Percentiles rank a stretch among this genome's conserved stretches.
These are phyloP conservation scores for Peromyscus nudipes DNA, from an alignment of 2,797 vertebrate species.

Conservation along the genomic window DNA sequence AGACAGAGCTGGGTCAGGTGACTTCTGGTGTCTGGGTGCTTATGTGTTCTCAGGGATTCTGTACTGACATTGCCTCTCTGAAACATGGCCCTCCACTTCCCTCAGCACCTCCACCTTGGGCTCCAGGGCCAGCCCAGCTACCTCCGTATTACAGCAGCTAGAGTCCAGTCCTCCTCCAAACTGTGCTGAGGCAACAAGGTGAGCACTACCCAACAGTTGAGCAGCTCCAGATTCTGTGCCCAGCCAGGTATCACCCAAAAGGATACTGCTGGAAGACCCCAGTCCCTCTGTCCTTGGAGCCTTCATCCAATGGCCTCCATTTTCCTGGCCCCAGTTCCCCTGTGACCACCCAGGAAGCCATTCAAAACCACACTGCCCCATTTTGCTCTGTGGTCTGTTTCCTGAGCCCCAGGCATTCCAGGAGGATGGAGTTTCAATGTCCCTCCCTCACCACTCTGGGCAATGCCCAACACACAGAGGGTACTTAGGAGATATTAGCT, in stretches of 20 bases:
- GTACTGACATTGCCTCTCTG: neutral
- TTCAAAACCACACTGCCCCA: neutral
- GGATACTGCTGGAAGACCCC: neutral
- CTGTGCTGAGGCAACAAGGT: neutral
- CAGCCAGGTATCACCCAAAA: neutral
- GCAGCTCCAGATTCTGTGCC: neutral
- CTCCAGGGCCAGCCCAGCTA: no score
- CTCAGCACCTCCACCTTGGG: neutral
- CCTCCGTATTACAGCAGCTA: neutral
- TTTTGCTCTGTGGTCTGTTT: neutral
- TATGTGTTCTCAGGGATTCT: neutral
- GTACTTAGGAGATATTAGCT: neutral
- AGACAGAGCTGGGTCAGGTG: neutral
- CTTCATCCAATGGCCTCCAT: neutral
- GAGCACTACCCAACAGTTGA: neutral
- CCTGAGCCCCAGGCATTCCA: neutral
- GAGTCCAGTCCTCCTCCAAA: neutral
- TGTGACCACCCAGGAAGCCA: neutral
- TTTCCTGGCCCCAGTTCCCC: neutral
- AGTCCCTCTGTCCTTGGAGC: neutral
- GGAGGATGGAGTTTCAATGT: neutral
- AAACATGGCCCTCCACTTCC: neutral
- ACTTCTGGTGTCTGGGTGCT: neutral
- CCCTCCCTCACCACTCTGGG: neutral
- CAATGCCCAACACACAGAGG: neutral